Base-by-base conservation (phyloP, 2,888 invertebrate species). In the Drosophila neutralis region DNA sequence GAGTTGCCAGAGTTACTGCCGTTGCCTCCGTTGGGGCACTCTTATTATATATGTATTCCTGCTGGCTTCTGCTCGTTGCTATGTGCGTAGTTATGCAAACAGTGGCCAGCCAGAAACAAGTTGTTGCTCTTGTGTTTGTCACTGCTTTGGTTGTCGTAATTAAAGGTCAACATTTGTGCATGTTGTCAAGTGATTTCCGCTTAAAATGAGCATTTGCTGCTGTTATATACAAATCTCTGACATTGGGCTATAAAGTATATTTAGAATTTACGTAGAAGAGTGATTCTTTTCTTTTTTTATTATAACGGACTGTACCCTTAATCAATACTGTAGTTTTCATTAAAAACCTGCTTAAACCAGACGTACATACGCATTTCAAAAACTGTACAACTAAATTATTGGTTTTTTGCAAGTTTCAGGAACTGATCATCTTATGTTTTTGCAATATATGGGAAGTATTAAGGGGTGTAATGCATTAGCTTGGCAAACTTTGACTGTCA, bases 131-230 rank as follows among this genome's bases (percentile, higher is more conserved):
- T 83, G 82, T 77, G 61, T 68, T 58, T 78, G 76, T 31, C 60
- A 80, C 71, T 87, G 70, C 66, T 63, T 76, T 59, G 45, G 72
- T 72, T 76, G 84, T 90, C 89, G 91, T 91, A 90, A 88, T 88
- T 88, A 90, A 91, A 90, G 91, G 90, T 91, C 89, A 91, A 88
- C 91, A 88, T 89, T 90, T 90, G 90, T 89, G 83, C 87, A 87
- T 89, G 87, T 79, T 84, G 87, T 87, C 89, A 82, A 48, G n/a
- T 69, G 11, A 33, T 51, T 42, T 38, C 27, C 29, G 21, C n/a
- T 51, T 36, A n/a, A 11, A n/a, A 53, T 21, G 36, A 11, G 31
- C 36, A 59, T n/a, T n/a, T 67, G n/a, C n/a, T 31, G 31, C 15
- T n/a, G n/a, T 31, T 40, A 24, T 13, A 35, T 10, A 35, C 18